A percentile compares a stretch with the other conserved stretches of the same genome.
These are phyloP conservation scores for Colletes latitarsis DNA, from an alignment of 1,140 invertebrate genomes.

Conservation along the genomic window DNA sequence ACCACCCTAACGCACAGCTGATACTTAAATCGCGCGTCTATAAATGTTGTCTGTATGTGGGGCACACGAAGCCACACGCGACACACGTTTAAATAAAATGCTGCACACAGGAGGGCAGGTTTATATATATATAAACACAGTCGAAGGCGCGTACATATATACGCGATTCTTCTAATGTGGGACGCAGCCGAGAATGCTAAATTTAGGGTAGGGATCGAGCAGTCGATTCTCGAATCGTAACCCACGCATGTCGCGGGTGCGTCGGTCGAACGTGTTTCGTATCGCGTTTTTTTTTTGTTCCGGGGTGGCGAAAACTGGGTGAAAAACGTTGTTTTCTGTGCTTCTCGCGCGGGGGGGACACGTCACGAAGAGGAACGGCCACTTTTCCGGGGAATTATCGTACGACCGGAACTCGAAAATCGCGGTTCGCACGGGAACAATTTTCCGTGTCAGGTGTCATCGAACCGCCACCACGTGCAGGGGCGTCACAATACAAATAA, in stretches of 20 bases:
- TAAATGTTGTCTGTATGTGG: constrained; percentile 47
- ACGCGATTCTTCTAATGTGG: constrained; percentile 60
- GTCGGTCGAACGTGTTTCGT: constrained; percentile 9
- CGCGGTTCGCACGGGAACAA: constrained; percentile 22
- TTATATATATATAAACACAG: neutral
- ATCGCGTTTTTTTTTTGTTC: constrained; percentile 16
- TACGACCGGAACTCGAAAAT: constrained; percentile 1
- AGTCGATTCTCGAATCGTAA: constrained; percentile 63
- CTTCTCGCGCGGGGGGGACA: neutral
- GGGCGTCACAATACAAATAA: constrained; percentile 67
- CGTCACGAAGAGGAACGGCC: neutral
- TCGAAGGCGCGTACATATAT: constrained; percentile 11
- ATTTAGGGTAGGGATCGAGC: constrained; percentile 64
- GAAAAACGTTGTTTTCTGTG: neutral
- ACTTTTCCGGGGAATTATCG: neutral
- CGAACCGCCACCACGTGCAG: constrained; percentile 62
- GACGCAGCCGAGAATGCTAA: constrained; percentile 60
- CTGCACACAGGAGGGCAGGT: neutral
- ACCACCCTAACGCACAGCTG: neutral
- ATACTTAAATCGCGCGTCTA: constrained; percentile 28
- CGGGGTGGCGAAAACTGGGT: neutral
- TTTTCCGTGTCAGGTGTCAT: constrained; percentile 52
- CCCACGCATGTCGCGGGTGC: constrained; percentile 57
- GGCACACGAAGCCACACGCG: neutral
- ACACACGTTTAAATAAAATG: constrained; percentile 21